Conservation (phyloP, 2,113 vertebrate species). For the Eublepharis macularius region DNA sequence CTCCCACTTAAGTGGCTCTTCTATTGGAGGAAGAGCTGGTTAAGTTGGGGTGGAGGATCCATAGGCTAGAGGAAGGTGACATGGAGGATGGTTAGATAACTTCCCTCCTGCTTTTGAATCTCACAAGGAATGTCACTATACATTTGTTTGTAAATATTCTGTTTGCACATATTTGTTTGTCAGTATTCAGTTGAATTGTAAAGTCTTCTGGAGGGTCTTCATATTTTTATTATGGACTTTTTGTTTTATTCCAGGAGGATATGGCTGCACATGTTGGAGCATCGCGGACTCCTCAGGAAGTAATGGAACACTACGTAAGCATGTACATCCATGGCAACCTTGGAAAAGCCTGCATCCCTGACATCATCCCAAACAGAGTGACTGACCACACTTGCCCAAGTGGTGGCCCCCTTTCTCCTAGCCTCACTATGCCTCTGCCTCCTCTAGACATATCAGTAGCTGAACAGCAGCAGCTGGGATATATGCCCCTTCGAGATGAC, state of each 20-base stretch:
- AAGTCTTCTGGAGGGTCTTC: background rate
- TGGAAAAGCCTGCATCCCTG: conserved; percentile 96
- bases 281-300: conserved; percentile 91
- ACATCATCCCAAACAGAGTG: conserved; percentile 95
- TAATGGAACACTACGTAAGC: conserved; percentile 98
- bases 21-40: too few species aligned
- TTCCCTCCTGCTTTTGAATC: too few species aligned
- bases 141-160: too few species aligned
- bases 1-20: too few species aligned
- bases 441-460: conserved; percentile 88
- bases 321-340: conserved; percentile 99
- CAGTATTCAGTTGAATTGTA: background rate
- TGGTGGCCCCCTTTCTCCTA: conserved; percentile 90
- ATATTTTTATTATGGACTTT: background rate
- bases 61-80: too few species aligned
- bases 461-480: conserved; percentile 97
- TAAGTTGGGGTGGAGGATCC: too few species aligned
- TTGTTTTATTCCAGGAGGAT: conserved; percentile 83
- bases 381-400: conserved; percentile 96
- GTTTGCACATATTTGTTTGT: too few species aligned
- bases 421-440: conserved; percentile 91
- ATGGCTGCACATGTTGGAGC: conserved; percentile 95
- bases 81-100: too few species aligned
- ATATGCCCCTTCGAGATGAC: conserved; percentile 97
- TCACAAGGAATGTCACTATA: too few species aligned